Percentiles rank a stretch among this genome's conserved stretches.
These are phyloP conservation scores for Pentalonia nigronervosa DNA, from an alignment of 1,140 invertebrate species.

Conservation along the genomic window DNA sequence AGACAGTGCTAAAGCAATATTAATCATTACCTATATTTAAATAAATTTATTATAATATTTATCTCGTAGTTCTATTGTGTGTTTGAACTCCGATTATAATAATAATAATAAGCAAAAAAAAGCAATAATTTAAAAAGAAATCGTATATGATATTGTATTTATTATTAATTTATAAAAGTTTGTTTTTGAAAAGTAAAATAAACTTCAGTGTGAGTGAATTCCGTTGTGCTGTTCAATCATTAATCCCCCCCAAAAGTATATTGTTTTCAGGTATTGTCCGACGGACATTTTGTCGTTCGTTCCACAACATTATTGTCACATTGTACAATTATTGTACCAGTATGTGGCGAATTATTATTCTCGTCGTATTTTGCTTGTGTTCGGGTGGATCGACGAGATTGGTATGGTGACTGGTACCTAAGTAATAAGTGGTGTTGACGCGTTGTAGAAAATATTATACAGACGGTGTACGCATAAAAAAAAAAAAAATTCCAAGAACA, in stretches of 20 bases:
- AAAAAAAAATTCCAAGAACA: conserved; percentile 23
- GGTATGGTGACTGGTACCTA: neutral
- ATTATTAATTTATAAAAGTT: conserved; percentile 46
- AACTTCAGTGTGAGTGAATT: conserved; percentile 42
- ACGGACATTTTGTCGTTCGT: neutral
- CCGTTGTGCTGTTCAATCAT: neutral
- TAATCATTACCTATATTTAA: conserved; percentile 37
- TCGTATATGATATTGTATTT: conserved; percentile 41
- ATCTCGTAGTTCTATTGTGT: conserved; percentile 44
- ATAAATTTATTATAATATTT: conserved; percentile 21
- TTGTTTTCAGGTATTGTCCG: neutral
- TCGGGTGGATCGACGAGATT: neutral
- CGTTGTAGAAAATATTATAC: neutral
- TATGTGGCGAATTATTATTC: neutral
- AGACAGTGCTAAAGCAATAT: conserved; percentile 56
- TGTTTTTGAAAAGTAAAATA: conserved; percentile 54
- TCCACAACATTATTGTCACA: neutral
- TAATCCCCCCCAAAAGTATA: neutral
- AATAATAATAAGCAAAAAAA: conserved; percentile 39
- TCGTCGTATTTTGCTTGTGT: neutral
- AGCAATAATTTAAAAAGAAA: conserved; percentile 56
- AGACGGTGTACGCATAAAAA: neutral
- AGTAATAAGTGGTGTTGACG: neutral
- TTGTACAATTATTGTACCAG: neutral
- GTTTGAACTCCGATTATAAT: conserved; percentile 3